Evolutionary conservation across 2,888 invertebrate genomes (phyloP).

Genomic region (Aphodius sticticus): DNA sequence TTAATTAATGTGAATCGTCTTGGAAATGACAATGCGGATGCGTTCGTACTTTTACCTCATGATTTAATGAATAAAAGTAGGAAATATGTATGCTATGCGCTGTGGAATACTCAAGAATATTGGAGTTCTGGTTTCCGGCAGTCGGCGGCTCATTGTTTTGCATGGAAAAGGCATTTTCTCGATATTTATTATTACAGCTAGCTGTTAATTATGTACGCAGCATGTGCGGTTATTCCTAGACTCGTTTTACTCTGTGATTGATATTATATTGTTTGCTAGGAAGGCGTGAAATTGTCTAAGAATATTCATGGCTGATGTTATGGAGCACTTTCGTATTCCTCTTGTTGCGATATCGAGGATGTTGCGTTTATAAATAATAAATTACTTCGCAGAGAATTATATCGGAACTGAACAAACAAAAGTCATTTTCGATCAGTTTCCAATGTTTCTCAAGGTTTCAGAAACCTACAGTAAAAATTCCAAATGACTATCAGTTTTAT

Average conservation of each 20-base stretch:
- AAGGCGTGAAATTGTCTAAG: not conserved
- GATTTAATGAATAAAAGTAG: not conserved
- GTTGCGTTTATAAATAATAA: not conserved
- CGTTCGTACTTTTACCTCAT: not conserved
- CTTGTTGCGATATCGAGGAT: not conserved
- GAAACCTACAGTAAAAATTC: too few species aligned
- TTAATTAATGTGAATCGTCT: not conserved
- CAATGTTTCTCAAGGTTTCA: too few species aligned
- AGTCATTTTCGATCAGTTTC: too few species aligned
- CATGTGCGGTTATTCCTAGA: not conserved
- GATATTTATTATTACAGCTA: constrained; percentile 4
- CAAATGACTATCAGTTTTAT: too few species aligned
- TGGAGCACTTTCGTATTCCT: not conserved
- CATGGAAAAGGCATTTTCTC: constrained; percentile 4
- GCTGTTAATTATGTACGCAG: not conserved
- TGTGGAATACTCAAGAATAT: not conserved
- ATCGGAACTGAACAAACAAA: too few species aligned
- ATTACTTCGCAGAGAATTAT: too few species aligned
- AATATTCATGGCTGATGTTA: not conserved
- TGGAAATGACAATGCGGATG: constrained; percentile 4
- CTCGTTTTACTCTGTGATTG: not conserved
- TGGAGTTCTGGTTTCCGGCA: not conserved
- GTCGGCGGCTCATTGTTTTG: not conserved
- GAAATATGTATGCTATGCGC: not conserved
- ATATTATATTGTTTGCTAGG: constrained; percentile 4